Conservation (phyloP, 2,113 vertebrate species). For the Dicentrarchus labrax region DNA sequence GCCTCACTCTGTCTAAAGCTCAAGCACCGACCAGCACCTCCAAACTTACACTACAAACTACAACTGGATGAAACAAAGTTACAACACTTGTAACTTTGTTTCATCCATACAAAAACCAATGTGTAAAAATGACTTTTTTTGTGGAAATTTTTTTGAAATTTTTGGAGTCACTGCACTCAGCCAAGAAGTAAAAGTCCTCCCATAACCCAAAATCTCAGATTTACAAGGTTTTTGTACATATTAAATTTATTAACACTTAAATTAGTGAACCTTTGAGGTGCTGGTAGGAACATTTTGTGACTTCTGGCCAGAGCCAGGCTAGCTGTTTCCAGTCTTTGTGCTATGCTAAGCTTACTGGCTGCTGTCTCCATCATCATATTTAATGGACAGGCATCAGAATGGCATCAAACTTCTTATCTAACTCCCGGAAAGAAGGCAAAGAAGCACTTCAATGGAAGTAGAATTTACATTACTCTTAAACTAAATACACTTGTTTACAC, state of each 20-base stretch:
- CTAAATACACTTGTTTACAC: not conserved
- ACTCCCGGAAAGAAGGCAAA: not conserved
- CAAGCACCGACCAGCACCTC: too few species aligned
- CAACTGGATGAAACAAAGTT: too few species aligned
- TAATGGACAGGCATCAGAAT: not conserved
- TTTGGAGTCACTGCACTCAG: not conserved
- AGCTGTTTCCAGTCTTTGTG: slow-evolving; percentile 10
- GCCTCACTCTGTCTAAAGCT: not conserved
- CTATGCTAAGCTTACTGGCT: not conserved
- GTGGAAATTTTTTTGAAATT: too few species aligned
- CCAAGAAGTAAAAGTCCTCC: not conserved
- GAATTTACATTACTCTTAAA: not conserved
- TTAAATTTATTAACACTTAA: not conserved
- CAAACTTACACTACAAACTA: not conserved
- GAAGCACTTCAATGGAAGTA: too few species aligned
- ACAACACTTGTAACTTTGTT: too few species aligned
- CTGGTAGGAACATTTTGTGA: not conserved
- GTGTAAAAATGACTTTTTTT: too few species aligned
- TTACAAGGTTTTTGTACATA: not conserved
- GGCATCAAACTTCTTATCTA: not conserved
- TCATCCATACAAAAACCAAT: too few species aligned
- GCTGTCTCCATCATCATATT: not conserved
- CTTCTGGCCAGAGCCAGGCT: not conserved
- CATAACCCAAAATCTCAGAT: not conserved
- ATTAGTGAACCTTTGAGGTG: too few species aligned